A percentile compares a stretch with the other conserved stretches of the same genome.
phyloP scores from a whole-genome alignment of 92 coral and sea anemone genomes.

The Pocillopora meandrina region DNA sequence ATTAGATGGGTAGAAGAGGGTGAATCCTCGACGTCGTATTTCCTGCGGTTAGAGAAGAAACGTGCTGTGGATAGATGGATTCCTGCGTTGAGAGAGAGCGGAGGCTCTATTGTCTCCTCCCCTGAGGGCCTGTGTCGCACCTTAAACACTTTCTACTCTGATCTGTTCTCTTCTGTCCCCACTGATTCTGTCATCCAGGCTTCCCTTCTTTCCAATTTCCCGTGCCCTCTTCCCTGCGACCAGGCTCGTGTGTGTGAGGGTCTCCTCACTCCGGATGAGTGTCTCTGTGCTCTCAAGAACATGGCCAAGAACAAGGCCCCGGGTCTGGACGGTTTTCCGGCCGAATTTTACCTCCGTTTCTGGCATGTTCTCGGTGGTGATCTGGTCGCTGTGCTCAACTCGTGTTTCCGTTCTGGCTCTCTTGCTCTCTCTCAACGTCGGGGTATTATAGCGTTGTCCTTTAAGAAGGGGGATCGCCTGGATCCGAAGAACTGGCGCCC shows the following conservation, averaged over 20 bases:
- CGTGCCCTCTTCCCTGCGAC: background rate
- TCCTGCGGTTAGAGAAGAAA: constrained; percentile 10
- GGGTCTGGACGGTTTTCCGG: constrained; percentile 65
- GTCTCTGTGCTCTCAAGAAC: constrained; percentile 20
- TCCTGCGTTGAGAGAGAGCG: background rate
- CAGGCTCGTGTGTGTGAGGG: constrained; percentile 44
- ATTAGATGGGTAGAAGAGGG: constrained; percentile 46
- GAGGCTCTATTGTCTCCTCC: too few relatives aligned
- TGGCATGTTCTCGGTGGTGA: constrained; percentile 62
- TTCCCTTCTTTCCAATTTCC: background rate
- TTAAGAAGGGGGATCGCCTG: constrained; percentile 43
- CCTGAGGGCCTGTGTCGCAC: background rate
- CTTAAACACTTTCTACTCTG: constrained; percentile 16
- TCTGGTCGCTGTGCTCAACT: constrained; percentile 36
- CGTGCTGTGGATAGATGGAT: background rate
- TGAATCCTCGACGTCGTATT: constrained; percentile 30
- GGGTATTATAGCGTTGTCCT: constrained; percentile 42
- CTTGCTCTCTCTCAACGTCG: constrained; percentile 36
- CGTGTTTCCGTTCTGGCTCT: background rate
- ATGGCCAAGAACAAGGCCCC: constrained; percentile 51
- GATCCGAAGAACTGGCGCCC: constrained; percentile 20
- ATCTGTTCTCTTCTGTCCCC: background rate
- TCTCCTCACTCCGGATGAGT: constrained; percentile 36
- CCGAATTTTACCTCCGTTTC: constrained; percentile 52
- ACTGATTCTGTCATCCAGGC: constrained; percentile 20